Evolutionary conservation across 1,140 invertebrate genomes (phyloP), one percentile per base, ranked within the genome.

Genomic region (Cephus cinctus): DNA sequence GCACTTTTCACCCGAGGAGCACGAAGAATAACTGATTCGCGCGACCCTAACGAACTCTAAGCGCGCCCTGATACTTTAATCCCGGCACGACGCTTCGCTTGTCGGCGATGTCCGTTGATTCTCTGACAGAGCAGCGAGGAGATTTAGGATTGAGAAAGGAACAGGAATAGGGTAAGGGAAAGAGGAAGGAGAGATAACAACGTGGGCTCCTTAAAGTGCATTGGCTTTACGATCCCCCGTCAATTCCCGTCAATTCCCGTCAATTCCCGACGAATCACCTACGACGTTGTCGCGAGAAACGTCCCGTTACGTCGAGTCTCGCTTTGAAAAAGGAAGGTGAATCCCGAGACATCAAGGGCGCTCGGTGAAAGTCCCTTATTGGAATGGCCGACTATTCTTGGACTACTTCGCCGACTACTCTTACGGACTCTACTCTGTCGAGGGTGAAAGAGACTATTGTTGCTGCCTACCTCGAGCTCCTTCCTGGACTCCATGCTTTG

Each of bases 161-260:
- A n/a, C 8, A 38, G 12, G 52, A 34, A 43, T 19, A 40, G 43
- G 52, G 47, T 30, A 48, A 54, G 51, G 44, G 38, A 58, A 42
- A 47, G 47, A 45, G 54, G 38, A 34, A 30, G 35, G 25, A 43
- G 34, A 47, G 22, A 30, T 18, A 20, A 27, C 61, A 52, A 66
- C 62, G 65, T 73, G 70, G 69, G 67, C 70, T 73, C 70, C 70
- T 73, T 71, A 73, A 67, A 71, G 70, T 73, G 65, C 70, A 73
- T 73, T 73, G 70, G 66, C 70, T 73, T 71, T 73, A 70, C 65
- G 60, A 71, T 68, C 64, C 70, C 65, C n/a, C n/a, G 61, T 61
- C 48, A 48, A 57, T 67, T 57, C 68, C 62, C 68, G 67, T 69
- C 62, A 68, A 65, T 67, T 66, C 66, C 69, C 67, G 61, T 67